These are phyloP conservation scores for Argyrosomus japonicus DNA, from an alignment of 2,113 vertebrate species.

Conservation along the genomic window DNA sequence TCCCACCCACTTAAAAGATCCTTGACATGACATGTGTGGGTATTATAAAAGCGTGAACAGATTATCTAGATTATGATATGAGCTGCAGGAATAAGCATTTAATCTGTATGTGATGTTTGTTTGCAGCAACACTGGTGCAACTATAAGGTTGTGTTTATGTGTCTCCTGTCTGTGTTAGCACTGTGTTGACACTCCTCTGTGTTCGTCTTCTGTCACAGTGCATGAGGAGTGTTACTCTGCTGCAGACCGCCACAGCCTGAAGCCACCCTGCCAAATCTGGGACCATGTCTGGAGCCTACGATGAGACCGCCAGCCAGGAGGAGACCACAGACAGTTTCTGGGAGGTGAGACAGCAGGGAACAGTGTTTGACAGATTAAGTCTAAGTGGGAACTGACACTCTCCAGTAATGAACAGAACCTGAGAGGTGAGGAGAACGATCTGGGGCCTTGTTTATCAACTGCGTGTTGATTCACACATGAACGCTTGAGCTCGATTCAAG, in stretches of 20 bases:
- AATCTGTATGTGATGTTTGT: neutral
- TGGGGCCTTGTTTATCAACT: constrained; percentile 11
- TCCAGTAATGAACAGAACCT: constrained; percentile 48
- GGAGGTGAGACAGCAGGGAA: constrained; percentile 88
- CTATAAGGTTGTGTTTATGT: neutral
- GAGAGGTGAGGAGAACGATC: neutral
- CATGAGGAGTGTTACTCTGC: constrained; percentile 72
- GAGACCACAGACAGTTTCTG: constrained; percentile 97
- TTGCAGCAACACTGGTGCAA: neutral
- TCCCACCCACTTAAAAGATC: neutral
- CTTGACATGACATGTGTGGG: neutral
- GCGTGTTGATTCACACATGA: neutral
- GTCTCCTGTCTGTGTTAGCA: neutral
- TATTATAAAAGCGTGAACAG: neutral
- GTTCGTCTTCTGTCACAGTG: constrained; percentile 67
- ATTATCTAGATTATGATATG: neutral
- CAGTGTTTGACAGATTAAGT: constrained; percentile 40
- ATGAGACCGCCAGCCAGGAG: constrained; percentile 86
- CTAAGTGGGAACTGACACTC: neutral
- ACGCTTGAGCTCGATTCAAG: neutral
- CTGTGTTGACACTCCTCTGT: constrained; percentile 35
- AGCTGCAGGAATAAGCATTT: neutral
- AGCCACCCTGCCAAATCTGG: constrained; percentile 64
- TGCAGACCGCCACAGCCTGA: constrained; percentile 65
- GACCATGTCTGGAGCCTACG: constrained; percentile 94